phyloP scores from a whole-genome alignment of 2,888 invertebrate species.

The Sclerodermus sp. region DNA sequence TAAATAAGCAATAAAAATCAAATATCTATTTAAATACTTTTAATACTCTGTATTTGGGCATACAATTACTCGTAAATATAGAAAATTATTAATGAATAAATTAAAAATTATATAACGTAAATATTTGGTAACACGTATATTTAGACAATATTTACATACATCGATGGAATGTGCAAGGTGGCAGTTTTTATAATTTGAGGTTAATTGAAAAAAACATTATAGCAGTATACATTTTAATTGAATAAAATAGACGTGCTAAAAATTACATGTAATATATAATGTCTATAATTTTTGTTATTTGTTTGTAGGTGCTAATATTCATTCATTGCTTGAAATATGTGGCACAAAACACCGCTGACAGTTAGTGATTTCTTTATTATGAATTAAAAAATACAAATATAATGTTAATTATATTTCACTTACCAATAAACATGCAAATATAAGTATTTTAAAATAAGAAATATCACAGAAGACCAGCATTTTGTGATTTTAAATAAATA shows the following conservation, averaged over 20 bases:
- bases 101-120: no score
- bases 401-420: slow-evolving; percentile 38
- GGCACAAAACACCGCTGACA: neutral
- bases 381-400: neutral
- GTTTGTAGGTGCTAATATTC: no score
- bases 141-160: no score
- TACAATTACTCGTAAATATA: no score
- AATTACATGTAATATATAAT: no score
- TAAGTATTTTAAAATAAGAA: slow-evolving; percentile 44
- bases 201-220: neutral
- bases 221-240: neutral
- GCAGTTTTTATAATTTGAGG: no score
- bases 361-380: neutral
- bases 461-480: slow-evolving; percentile 49
- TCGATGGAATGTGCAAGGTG: no score
- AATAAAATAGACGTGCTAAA: neutral
- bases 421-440: slow-evolving; percentile 54
- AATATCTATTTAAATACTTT: neutral
- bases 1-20: neutral
- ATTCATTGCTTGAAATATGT: no score
- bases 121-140: no score
- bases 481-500: slow-evolving; percentile 18
- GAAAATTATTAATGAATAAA: no score
- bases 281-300: no score
- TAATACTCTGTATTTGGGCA: no score